Evolutionary conservation across 2,888 invertebrate species (phyloP), one percentile per base, ranked within the genome.

Genomic region (Agrilus mali): DNA sequence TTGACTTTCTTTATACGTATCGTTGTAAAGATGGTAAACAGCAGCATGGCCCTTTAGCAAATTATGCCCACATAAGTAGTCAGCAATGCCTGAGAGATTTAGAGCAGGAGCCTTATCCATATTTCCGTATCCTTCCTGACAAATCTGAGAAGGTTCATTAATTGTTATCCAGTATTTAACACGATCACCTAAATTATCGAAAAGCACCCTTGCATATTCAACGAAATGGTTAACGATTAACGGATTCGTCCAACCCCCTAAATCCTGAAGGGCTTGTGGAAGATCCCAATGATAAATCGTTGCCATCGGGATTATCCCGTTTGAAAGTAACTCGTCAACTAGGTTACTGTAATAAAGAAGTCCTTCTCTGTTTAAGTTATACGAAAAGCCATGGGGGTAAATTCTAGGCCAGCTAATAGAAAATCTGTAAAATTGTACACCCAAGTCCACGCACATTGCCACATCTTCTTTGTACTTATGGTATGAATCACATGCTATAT

Each of bases 331-430:
- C 54, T 78, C 82, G 55, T 85, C 70, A 41, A 90, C 82, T 36
- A 92, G 64, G 50, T 80, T 74, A 55, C 77, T 80, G 61, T 92
- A 92, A 64, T 87, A 86, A 44, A 75, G 67, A 10, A 90, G 70
- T 14, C 86, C 90, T 2, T 74, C 70, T 34, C 71, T 66, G 59
- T 84, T 90, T 15, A 86, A 67, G 15, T 73, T 59, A 54, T 80
- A 76, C 10, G 74, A 70, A 43, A 75, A 70, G 8, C 84, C 87
- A 10, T 71, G 74, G 0, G 87, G 85, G 49, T 88, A 65, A 38
- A 89, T 70, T 40, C 88, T 68, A 0, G 82, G 65, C 88, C 88
- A 89, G 1, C 85, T 77, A 52, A 84, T 71, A 1, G 82, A 83
- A 61, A 84, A 84, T 35, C 83, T 71, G 61, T 83, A 84, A 47